Conservation (phyloP, 2,888 invertebrate genomes). For the Stenoptilia bipunctidactyla region DNA sequence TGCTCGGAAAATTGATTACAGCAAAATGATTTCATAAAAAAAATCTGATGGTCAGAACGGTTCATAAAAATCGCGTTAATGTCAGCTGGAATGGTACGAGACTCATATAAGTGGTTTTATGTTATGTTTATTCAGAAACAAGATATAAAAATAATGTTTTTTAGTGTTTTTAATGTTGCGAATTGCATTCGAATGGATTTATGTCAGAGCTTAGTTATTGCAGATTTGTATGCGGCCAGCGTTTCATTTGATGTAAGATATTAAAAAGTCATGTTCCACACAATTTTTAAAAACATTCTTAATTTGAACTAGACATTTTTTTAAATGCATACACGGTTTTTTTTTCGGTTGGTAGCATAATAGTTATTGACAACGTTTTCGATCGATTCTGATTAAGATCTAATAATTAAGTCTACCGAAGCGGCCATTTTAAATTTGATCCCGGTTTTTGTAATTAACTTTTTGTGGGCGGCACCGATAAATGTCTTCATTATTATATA, state of each 20-base stretch:
- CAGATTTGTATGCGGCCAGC: too few relatives aligned
- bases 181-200: too few relatives aligned
- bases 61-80: constrained; percentile 55
- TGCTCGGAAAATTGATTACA: constrained; percentile 56
- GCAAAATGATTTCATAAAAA: constrained; percentile 61
- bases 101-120: neutral
- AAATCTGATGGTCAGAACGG: constrained; percentile 45
- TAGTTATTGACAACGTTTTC: too few relatives aligned
- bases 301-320: too few relatives aligned
- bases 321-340: too few relatives aligned
- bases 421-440: constrained; percentile 29
- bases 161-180: too few relatives aligned
- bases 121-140: neutral
- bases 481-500: constrained; percentile 57
- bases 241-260: too few relatives aligned
- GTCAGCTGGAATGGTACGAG: constrained; percentile 13
- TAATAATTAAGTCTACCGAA: constrained; percentile 14
- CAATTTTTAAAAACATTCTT: too few relatives aligned
- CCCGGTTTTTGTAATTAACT: constrained; percentile 33
- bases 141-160: too few relatives aligned
- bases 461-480: constrained; percentile 40
- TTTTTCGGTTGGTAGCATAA: too few relatives aligned
- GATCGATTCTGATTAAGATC: neutral
- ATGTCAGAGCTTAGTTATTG: too few relatives aligned
- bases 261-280: too few relatives aligned